phyloP scores from a whole-genome alignment of 2,888 invertebrate genomes.

The Halocaridina rubra region DNA sequence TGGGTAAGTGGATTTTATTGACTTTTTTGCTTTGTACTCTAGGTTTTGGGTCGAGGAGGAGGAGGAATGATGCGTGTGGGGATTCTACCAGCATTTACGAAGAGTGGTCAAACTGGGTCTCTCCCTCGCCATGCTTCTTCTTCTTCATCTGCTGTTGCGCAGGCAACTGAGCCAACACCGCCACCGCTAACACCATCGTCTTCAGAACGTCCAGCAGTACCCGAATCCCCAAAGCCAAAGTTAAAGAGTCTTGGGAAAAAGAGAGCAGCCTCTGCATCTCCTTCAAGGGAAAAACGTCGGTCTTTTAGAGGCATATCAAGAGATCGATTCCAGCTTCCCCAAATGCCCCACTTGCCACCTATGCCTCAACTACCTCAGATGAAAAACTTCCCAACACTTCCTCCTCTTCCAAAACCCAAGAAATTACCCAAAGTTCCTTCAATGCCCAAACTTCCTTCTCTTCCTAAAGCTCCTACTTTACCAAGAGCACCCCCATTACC shows the following conservation, averaged over 20 bases:
- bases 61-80: constrained; percentile 31
- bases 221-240: constrained; percentile 46
- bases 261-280: constrained; percentile 81
- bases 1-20: not conserved
- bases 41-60: constrained; percentile 31
- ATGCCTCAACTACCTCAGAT: constrained; percentile 9
- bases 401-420: not conserved
- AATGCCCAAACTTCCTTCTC: constrained; percentile 70
- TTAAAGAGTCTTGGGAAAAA: constrained; percentile 76
- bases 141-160: not conserved
- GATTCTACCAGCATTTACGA: constrained; percentile 76
- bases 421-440: not conserved
- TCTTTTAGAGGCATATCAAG: constrained; percentile 41
- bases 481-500: constrained; percentile 80
- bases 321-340: constrained; percentile 24
- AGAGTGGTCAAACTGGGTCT: constrained; percentile 74
- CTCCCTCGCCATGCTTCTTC: constrained; percentile 27
- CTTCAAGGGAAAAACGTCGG: constrained; percentile 29
- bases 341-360: not conserved
- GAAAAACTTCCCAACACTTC: constrained; percentile 2
- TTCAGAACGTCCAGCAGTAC: constrained; percentile 8
- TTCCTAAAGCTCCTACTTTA: constrained; percentile 84
- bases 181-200: constrained; percentile 20
- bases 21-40: not conserved
- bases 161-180: not conserved